Conservation (phyloP, 1,140 invertebrate genomes). For the Bombyx mandarina region DNA sequence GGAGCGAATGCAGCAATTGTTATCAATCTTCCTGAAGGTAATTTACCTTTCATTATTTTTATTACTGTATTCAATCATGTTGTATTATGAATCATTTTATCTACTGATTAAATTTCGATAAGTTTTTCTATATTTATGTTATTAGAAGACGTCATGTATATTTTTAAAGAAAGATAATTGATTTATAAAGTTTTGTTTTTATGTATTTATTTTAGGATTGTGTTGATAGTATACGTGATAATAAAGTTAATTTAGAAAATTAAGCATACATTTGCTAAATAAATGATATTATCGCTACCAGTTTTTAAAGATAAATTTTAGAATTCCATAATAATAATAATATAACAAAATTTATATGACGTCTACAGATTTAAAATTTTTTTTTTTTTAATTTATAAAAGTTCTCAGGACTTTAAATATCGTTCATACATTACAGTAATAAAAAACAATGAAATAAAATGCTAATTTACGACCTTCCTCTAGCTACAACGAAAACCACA, state of each 20-base stretch:
- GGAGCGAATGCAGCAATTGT: slow-evolving; percentile 19
- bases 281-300: no score
- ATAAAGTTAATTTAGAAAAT: no score
- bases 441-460: no score
- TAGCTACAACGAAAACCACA: slow-evolving; percentile 8
- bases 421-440: background rate
- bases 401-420: background rate
- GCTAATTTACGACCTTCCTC: no score
- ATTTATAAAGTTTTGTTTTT: no score
- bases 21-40: slow-evolving; percentile 28
- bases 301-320: no score
- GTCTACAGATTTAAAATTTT: background rate
- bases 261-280: no score
- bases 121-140: background rate
- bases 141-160: background rate
- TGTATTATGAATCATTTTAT: no score
- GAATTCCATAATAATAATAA: background rate
- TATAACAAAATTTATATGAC: background rate
- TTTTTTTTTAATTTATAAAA: background rate
- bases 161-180: background rate
- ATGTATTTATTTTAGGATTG: no score
- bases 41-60: slow-evolving; percentile 2
- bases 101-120: background rate
- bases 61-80: background rate
- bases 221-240: no score